A percentile compares a stretch with the other conserved stretches of the same genome.
These are phyloP conservation scores for Chaetogeoica ovagalla DNA, from an alignment of 2,888 invertebrate species.

Conservation along the genomic window DNA sequence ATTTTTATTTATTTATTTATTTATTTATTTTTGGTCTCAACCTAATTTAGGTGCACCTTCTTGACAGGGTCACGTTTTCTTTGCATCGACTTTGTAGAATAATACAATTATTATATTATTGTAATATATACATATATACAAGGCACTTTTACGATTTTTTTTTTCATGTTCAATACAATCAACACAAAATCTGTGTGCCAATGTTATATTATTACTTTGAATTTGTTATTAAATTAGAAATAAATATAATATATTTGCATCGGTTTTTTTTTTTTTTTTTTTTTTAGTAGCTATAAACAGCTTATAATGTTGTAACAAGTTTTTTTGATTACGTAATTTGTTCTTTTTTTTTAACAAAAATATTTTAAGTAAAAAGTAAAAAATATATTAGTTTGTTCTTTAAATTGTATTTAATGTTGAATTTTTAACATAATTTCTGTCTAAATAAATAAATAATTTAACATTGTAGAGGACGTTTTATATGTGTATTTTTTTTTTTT, in stretches of 20 bases:
- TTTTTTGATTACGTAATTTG: neutral
- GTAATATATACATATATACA: slow-evolving; percentile 1
- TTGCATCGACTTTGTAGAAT: slow-evolving; percentile 36
- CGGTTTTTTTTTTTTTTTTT: slow-evolving; percentile 38
- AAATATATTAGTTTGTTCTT: slow-evolving; percentile 32
- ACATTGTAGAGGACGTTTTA: neutral
- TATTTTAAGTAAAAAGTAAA: slow-evolving; percentile 23
- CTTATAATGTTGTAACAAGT: slow-evolving; percentile 23
- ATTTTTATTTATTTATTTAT: slow-evolving; percentile 38
- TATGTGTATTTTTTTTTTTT: neutral
- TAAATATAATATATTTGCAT: slow-evolving; percentile 28
- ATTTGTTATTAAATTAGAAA: slow-evolving; percentile 41
- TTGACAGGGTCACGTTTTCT: slow-evolving; percentile 51
- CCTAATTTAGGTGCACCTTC: slow-evolving; percentile 49
- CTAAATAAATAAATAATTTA: slow-evolving; percentile 43
- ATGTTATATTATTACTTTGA: slow-evolving; percentile 28
- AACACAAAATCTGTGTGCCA: slow-evolving; percentile 45
- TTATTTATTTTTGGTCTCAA: slow-evolving; percentile 51
- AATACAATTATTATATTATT: slow-evolving; percentile 22
- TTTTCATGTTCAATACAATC: slow-evolving; percentile 20
- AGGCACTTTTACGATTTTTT: slow-evolving; percentile 33
- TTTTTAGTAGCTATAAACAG: slow-evolving; percentile 17
- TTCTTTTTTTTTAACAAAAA: neutral
- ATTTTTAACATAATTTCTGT: slow-evolving; percentile 29
- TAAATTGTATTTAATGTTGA: slow-evolving; percentile 24